These are phyloP conservation scores for Cryptoprocta ferox DNA, from an alignment of 2,797 vertebrate species.

Conservation along the genomic window DNA sequence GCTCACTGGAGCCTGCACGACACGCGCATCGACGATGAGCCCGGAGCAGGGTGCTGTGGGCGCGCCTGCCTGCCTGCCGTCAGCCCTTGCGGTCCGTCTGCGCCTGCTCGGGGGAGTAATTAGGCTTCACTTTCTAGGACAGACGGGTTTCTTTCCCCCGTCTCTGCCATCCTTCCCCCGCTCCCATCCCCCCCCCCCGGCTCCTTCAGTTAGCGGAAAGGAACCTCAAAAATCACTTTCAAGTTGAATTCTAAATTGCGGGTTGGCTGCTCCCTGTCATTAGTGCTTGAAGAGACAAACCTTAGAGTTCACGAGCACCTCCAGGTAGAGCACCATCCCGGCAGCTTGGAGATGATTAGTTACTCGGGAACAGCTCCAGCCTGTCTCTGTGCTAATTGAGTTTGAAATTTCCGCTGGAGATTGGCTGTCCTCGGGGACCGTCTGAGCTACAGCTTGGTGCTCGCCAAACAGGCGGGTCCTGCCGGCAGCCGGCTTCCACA, in stretches of 20 bases:
- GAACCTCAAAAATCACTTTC: constrained; percentile 63
- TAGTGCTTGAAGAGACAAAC: constrained; percentile 54
- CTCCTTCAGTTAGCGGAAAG: background rate
- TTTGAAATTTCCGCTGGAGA: constrained; percentile 70
- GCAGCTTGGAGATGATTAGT: constrained; percentile 75
- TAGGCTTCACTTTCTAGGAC: constrained; percentile 41
- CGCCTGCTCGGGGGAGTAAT: constrained; percentile 51
- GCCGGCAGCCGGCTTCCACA: background rate
- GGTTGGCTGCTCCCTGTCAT: constrained; percentile 18
- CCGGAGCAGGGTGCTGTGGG: accelerated
- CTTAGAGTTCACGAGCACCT: constrained; percentile 52
- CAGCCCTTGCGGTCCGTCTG: accelerated
- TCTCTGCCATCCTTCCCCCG: background rate
- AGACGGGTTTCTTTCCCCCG: constrained; percentile 32
- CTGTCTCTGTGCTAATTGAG: constrained; percentile 74
- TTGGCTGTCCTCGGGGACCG: background rate
- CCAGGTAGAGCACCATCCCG: background rate
- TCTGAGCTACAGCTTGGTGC: background rate
- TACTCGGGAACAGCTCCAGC: constrained; percentile 38
- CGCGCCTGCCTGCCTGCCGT: background rate
- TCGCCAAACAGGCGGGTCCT: background rate
- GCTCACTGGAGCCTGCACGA: constrained; percentile 22
- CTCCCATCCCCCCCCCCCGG: background rate
- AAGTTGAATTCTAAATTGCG: constrained; percentile 26
- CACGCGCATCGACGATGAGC: background rate